A percentile compares a stretch with the other conserved stretches of the same genome.
phyloP scores from a whole-genome alignment of 1,140 invertebrate species.

The Luehdorfia chinensis region DNA sequence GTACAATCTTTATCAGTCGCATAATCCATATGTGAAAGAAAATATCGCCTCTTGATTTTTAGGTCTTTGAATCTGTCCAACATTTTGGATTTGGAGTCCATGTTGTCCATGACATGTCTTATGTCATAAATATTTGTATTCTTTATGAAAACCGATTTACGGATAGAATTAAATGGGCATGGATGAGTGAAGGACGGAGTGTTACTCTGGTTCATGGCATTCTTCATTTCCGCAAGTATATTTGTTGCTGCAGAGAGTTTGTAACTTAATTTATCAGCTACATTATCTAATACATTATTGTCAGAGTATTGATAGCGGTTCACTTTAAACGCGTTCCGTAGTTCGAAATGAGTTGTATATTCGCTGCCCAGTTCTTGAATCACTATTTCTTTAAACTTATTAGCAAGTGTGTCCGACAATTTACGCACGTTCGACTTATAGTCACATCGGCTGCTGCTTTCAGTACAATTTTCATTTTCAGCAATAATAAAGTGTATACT shows the following conservation, averaged over 20 bases:
- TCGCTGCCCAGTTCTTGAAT: conserved; percentile 61
- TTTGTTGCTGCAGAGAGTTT: conserved; percentile 60
- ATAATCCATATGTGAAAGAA: conserved; percentile 65
- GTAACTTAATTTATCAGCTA: conserved; percentile 56
- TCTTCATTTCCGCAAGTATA: conserved; percentile 61
- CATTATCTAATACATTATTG: conserved; percentile 42
- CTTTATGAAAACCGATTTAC: conserved; percentile 65
- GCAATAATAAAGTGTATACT: conserved; percentile 31
- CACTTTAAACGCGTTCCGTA: conserved; percentile 53
- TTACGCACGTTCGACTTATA: conserved; percentile 51
- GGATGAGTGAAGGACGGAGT: conserved; percentile 70
- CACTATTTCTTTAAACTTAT: conserved; percentile 57
- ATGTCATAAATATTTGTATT: conserved; percentile 53
- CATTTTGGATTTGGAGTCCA: conserved; percentile 50
- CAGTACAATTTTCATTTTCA: conserved; percentile 55
- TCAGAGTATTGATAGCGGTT: conserved; percentile 47
- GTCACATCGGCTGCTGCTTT: conserved; percentile 47
- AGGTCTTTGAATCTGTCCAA: conserved; percentile 62
- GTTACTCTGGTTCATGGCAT: conserved; percentile 42
- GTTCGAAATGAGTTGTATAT: conserved; percentile 56
- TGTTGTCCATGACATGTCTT: conserved; percentile 36
- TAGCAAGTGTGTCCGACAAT: conserved; percentile 51
- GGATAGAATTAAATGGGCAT: conserved; percentile 71
- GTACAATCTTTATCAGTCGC: conserved; percentile 69
- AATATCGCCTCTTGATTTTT: conserved; percentile 72